Evolutionary conservation across 2,797 vertebrate species (phyloP).

Genomic region (Orestias chungarensis): DNA sequence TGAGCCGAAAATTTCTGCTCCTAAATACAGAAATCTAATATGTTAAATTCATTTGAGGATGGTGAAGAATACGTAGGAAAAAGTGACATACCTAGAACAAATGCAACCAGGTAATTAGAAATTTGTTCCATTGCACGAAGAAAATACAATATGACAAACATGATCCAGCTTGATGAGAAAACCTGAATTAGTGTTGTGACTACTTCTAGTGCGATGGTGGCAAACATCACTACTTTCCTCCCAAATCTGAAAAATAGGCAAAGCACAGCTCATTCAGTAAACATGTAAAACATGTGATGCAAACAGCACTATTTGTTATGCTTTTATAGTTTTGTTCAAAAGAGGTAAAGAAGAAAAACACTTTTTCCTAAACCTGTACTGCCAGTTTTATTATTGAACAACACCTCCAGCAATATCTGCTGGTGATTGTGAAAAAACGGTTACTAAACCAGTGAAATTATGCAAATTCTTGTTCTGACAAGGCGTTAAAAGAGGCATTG

Average conservation of each 20-base stretch:
- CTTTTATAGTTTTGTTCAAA: neutral
- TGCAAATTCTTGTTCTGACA: too few species aligned
- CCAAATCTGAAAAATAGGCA: constrained; percentile 83
- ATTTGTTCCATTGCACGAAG: constrained; percentile 86
- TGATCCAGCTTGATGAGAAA: constrained; percentile 86
- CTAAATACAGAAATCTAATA: constrained; percentile 61
- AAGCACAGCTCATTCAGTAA: neutral
- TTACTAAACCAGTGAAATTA: too few species aligned
- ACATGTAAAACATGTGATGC: too few species aligned
- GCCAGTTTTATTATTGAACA: neutral
- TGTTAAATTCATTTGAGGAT: neutral
- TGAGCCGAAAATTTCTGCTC: constrained; percentile 87
- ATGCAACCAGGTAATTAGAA: constrained; percentile 89
- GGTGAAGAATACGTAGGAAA: neutral
- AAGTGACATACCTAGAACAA: constrained; percentile 87
- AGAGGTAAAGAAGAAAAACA: neutral
- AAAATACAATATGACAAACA: constrained; percentile 84
- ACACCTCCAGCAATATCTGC: neutral
- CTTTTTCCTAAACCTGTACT: neutral
- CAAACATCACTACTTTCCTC: constrained; percentile 89
- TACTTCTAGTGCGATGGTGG: constrained; percentile 84
- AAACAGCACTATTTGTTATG: too few species aligned
- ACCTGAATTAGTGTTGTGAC: constrained; percentile 84
- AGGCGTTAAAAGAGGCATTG: too few species aligned
- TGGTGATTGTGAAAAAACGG: too few species aligned